These are phyloP conservation scores for Periphyllus acericola DNA, from an alignment of 2,888 invertebrate species.

Conservation along the genomic window DNA sequence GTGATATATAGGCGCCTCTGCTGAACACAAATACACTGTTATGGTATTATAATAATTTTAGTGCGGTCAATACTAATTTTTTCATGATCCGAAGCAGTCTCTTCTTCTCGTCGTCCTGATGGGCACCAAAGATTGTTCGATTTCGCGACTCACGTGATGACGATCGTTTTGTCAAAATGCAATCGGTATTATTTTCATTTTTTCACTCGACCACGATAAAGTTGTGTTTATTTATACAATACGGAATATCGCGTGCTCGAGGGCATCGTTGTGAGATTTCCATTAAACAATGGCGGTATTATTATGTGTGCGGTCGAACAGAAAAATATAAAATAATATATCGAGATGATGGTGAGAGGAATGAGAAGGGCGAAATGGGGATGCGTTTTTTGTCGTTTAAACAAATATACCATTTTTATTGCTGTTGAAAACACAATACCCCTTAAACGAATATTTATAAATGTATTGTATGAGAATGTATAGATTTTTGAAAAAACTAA, in stretches of 20 bases:
- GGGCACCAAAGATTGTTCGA: no score
- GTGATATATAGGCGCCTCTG: neutral
- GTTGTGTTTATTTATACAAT: neutral
- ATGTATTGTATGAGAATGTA: neutral
- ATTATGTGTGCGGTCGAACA: neutral
- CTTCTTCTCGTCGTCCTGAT: no score
- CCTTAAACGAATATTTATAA: neutral
- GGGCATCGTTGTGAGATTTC: neutral
- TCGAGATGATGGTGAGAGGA: no score
- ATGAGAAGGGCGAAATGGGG: no score
- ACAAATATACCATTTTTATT: neutral
- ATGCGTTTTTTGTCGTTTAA: neutral
- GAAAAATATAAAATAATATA: neutral
- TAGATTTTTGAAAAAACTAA: slow-evolving; percentile 63
- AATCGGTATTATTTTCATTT: neutral
- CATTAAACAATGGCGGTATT: neutral
- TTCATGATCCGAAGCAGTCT: neutral
- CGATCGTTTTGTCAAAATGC: neutral
- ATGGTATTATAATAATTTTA: no score
- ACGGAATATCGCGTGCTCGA: neutral
- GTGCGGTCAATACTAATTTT: neutral
- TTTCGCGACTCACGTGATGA: neutral
- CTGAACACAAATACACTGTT: no score
- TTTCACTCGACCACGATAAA: neutral
- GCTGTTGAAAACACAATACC: neutral